Percentiles rank a stretch among this genome's conserved stretches.
phyloP scores from a whole-genome alignment of 2,888 invertebrate genomes.

The Dryomyza anilis region DNA sequence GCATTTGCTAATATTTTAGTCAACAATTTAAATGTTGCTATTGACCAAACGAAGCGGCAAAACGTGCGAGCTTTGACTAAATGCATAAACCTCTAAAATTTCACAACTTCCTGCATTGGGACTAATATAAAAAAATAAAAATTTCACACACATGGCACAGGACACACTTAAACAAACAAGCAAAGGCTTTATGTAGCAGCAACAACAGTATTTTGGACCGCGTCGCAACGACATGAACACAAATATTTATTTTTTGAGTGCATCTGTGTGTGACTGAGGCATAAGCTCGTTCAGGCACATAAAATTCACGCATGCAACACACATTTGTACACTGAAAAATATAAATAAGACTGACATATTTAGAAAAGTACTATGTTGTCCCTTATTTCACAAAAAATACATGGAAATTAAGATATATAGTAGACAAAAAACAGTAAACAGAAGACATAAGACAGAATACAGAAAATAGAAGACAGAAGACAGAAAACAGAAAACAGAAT shows the following conservation, averaged over 20 bases:
- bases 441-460: too few relatives aligned
- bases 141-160: neutral
- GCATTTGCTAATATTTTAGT: too few relatives aligned
- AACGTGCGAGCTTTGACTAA: constrained; percentile 23
- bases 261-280: neutral
- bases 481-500: too few relatives aligned
- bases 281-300: neutral
- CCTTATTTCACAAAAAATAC: too few relatives aligned
- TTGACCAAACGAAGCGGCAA: constrained; percentile 14
- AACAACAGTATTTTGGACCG: neutral
- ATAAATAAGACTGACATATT: too few relatives aligned
- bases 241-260: constrained; percentile 10
- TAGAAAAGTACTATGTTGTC: too few relatives aligned
- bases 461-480: too few relatives aligned
- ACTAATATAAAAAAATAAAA: too few relatives aligned
- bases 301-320: neutral
- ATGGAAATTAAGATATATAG: too few relatives aligned
- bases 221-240: constrained; percentile 15
- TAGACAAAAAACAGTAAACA: too few relatives aligned
- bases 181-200: neutral
- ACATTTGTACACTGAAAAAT: too few relatives aligned
- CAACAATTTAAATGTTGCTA: constrained; percentile 5
- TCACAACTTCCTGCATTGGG: neutral
- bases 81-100: neutral
- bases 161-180: neutral